These are phyloP conservation scores for Yponomeuta sedellus DNA, from an alignment of 2,888 invertebrate species.

Conservation along the genomic window DNA sequence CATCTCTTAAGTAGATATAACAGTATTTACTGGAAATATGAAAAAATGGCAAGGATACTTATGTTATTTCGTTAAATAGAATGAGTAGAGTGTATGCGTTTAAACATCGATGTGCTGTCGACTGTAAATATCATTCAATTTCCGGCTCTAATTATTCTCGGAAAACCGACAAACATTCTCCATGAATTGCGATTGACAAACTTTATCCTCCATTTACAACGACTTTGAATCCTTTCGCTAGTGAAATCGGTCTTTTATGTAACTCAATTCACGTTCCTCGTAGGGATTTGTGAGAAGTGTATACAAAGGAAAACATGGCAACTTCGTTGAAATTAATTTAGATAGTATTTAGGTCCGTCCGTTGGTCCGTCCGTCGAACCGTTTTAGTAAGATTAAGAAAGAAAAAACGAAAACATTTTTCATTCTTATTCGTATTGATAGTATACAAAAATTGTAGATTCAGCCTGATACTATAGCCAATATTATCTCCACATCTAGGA, in stretches of 20 bases:
- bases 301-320: slow-evolving; percentile 58
- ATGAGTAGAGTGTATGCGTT: background rate
- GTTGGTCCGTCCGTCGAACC: too few relatives aligned
- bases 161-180: background rate
- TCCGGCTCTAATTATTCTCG: background rate
- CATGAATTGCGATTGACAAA: background rate
- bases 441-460: too few relatives aligned
- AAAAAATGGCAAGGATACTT: background rate
- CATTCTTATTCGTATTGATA: too few relatives aligned
- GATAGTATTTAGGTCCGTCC: too few relatives aligned
- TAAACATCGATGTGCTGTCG: too few relatives aligned
- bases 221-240: background rate
- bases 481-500: too few relatives aligned
- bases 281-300: slow-evolving; percentile 31
- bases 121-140: too few relatives aligned
- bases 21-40: too few relatives aligned
- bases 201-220: background rate
- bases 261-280: background rate
- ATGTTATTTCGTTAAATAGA: background rate
- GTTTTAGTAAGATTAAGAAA: too few relatives aligned
- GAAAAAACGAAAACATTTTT: too few relatives aligned
- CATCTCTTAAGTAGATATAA: too few relatives aligned
- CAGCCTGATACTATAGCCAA: too few relatives aligned
- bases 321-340: slow-evolving; percentile 25
- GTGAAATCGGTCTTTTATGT: background rate